Conservation (phyloP, 2,797 vertebrate species). For the Calcarius lapponicus region DNA sequence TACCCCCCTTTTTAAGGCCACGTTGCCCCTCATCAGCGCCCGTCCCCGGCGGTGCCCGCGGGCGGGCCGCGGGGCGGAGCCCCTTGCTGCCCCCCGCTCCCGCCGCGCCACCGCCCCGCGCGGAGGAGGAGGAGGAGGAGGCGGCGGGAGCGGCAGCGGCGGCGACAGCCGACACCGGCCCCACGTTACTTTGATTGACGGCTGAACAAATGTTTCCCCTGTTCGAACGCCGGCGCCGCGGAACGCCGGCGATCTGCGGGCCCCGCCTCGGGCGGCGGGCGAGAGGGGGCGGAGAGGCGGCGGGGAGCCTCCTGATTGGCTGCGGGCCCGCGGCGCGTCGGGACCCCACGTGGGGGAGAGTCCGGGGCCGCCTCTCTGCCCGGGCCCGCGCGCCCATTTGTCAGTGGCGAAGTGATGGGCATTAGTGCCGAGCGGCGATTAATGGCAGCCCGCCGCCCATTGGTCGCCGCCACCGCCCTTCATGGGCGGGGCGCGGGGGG, state of each 20-base stretch:
- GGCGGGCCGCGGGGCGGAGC: neutral
- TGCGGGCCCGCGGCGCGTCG: neutral
- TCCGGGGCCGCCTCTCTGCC: neutral
- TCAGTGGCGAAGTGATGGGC: conserved; percentile 78
- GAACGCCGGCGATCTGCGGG: conserved; percentile 69
- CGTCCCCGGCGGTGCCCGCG: conserved; percentile 32
- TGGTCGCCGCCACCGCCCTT: conserved; percentile 75
- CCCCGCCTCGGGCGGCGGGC: conserved; percentile 71
- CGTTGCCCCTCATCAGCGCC: conserved; percentile 74
- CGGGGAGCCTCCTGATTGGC: neutral
- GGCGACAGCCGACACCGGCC: conserved; percentile 48
- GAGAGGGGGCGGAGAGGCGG: neutral
- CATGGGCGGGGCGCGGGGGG: neutral
- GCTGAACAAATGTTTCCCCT: conserved; percentile 85
- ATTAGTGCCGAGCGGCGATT: conserved; percentile 67
- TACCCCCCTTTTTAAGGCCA: conserved; percentile 72
- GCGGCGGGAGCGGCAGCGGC: neutral
- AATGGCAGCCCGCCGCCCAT: conserved; percentile 70
- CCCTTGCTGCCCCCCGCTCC: neutral
- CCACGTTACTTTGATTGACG: conserved; percentile 90
- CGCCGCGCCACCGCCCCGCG: conserved; percentile 61
- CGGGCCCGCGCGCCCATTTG: conserved; percentile 77
- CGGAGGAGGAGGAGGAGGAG: neutral
- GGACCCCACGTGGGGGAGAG: conserved; percentile 85
- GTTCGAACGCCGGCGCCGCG: conserved; percentile 79